phyloP scores from a whole-genome alignment of 1,140 invertebrate genomes.

The Zaprionus lachaisei region DNA sequence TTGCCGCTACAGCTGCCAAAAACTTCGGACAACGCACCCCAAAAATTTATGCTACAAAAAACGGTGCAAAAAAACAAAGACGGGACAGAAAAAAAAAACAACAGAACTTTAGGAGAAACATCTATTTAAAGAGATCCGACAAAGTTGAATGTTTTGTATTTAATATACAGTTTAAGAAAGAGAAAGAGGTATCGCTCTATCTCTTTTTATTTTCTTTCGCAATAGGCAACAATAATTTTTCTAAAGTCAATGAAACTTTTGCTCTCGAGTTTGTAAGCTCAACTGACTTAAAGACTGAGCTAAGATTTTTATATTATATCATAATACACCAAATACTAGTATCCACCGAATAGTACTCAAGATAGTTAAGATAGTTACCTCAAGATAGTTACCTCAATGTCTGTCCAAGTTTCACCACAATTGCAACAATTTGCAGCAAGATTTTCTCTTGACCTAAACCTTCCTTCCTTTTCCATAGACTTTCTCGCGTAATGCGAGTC shows the following conservation, averaged over 20 bases:
- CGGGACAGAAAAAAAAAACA: constrained; percentile 25
- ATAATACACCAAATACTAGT: not conserved
- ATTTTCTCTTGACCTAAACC: constrained; percentile 1
- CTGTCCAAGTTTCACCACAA: not conserved
- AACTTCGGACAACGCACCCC: constrained; percentile 69
- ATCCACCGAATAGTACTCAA: not conserved
- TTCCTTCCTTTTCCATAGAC: not conserved
- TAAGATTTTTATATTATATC: no score
- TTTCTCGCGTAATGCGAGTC: constrained; percentile 3
- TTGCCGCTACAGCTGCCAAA: constrained; percentile 76
- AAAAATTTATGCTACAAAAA: constrained; percentile 48
- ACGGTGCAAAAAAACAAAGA: not conserved
- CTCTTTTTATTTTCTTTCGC: not conserved
- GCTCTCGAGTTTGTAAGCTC: no score
- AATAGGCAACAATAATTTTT: no score
- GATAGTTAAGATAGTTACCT: not conserved
- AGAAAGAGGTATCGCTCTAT: not conserved
- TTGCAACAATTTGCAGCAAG: not conserved
- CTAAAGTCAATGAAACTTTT: no score
- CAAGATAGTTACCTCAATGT: no score
- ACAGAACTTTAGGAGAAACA: constrained; percentile 31
- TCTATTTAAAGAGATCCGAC: constrained; percentile 16
- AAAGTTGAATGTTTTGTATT: constrained; percentile 20
- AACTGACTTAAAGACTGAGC: no score
- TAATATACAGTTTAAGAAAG: not conserved